phyloP scores from a whole-genome alignment of 1,140 invertebrate species.

The Ips typographus region DNA sequence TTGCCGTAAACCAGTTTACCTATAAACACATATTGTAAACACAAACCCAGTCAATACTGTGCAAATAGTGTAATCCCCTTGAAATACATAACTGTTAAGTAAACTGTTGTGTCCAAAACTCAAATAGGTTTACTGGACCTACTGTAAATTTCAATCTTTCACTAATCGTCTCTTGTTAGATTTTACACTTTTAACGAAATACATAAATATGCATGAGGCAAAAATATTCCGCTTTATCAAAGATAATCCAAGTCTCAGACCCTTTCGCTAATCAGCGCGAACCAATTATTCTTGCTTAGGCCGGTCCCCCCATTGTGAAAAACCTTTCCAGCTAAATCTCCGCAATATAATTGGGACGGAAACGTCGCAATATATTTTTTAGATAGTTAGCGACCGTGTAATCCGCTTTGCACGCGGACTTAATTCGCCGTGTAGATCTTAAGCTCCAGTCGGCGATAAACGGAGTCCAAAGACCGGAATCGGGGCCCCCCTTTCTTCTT shows the following conservation, averaged over 20 bases:
- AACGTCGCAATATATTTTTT: constrained; percentile 32
- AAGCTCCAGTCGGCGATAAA: constrained; percentile 36
- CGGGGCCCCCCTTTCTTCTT: constrained; percentile 4
- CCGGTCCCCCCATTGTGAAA: constrained; percentile 1
- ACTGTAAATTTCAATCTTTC: too few relatives aligned
- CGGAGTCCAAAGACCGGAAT: constrained; percentile 30
- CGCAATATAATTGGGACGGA: constrained; percentile 28
- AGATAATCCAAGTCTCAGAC: neutral
- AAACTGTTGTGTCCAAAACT: too few relatives aligned
- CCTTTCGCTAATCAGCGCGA: neutral
- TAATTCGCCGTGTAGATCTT: constrained; percentile 30
- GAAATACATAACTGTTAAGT: too few relatives aligned
- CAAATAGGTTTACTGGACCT: too few relatives aligned
- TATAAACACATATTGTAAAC: too few relatives aligned
- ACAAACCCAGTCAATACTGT: too few relatives aligned
- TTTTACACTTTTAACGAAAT: too few relatives aligned
- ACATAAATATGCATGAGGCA: neutral
- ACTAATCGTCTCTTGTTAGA: too few relatives aligned
- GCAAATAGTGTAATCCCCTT: too few relatives aligned
- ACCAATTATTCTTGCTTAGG: constrained; percentile 12
- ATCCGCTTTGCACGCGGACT: constrained; percentile 28
- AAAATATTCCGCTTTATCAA: neutral
- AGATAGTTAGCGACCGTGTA: constrained; percentile 33
- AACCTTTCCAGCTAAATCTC: constrained; percentile 17
- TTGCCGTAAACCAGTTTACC: too few relatives aligned